Evolutionary conservation across 2,888 invertebrate genomes (phyloP).

Genomic region (Encarsia formosa): DNA sequence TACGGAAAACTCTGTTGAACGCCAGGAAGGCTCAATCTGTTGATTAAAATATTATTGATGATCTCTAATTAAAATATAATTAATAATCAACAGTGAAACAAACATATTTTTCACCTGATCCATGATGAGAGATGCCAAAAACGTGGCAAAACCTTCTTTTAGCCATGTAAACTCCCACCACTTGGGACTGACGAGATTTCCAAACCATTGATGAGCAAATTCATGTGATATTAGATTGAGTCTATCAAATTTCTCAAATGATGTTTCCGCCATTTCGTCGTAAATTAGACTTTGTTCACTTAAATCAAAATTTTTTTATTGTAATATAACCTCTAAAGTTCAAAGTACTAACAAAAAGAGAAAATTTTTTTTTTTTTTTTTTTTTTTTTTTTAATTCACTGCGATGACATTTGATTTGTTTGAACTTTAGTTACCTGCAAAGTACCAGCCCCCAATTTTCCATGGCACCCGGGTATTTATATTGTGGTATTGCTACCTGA

Average conservation of each 20-base stretch:
- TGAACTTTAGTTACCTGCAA: neutral
- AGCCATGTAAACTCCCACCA: slow-evolving; percentile 52
- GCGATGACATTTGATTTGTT: neutral
- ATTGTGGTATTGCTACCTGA: neutral
- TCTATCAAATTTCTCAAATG: slow-evolving; percentile 25
- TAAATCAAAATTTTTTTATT: slow-evolving; percentile 4
- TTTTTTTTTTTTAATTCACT: neutral
- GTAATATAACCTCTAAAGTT: neutral
- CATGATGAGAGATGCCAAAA: slow-evolving; percentile 51
- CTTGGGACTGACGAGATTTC: slow-evolving; percentile 48
- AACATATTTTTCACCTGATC: slow-evolving; percentile 15
- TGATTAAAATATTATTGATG: too few relatives aligned
- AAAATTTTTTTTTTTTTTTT: neutral
- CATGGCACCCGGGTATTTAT: neutral
- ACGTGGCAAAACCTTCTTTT: slow-evolving; percentile 56
- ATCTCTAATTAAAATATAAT: too few relatives aligned
- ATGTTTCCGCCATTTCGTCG: slow-evolving; percentile 26
- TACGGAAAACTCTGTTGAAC: too few relatives aligned
- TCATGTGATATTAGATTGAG: slow-evolving; percentile 53
- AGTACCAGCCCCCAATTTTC: neutral
- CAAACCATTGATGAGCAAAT: slow-evolving; percentile 57
- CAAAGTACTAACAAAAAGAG: neutral
- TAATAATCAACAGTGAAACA: too few relatives aligned
- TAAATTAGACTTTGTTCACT: slow-evolving; percentile 37
- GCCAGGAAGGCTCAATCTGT: too few relatives aligned